Conservation (phyloP, 2,888 invertebrate species). For the Drosophila nigricruria region DNA sequence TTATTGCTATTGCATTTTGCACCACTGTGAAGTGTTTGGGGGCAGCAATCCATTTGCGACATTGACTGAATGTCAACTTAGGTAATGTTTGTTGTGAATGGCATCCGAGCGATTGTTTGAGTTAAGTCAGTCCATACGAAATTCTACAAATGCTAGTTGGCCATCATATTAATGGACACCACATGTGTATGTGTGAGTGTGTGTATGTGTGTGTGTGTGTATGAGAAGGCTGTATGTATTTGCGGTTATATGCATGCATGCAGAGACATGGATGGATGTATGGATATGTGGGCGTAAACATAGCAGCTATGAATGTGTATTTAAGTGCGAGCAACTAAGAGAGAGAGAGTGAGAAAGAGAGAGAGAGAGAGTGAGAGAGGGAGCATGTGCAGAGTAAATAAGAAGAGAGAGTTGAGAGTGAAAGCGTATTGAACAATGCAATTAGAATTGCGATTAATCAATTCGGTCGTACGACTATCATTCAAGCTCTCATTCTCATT, state of each 20-base stretch:
- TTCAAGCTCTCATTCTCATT: background rate
- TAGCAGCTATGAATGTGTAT: background rate
- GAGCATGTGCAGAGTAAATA: slow-evolving; percentile 5
- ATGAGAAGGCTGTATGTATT: background rate
- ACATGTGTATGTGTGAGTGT: slow-evolving; percentile 7
- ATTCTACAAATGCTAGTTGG: slow-evolving; percentile 46
- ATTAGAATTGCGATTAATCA: slow-evolving; percentile 52
- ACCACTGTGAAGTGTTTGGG: slow-evolving; percentile 23
- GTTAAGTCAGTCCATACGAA: slow-evolving; percentile 17
- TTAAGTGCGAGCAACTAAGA: background rate
- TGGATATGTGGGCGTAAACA: slow-evolving; percentile 16
- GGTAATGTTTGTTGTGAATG: slow-evolving; percentile 44
- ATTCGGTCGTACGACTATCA: slow-evolving; percentile 27
- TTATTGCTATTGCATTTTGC: background rate
- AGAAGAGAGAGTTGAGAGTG: background rate
- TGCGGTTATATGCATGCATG: slow-evolving; percentile 10
- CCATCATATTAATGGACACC: slow-evolving; percentile 60
- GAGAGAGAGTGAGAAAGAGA: background rate
- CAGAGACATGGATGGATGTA: slow-evolving; percentile 4
- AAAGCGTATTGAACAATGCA: slow-evolving; percentile 34
- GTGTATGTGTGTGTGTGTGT: slow-evolving; percentile 4
- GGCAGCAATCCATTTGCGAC: slow-evolving; percentile 48
- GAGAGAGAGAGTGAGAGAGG: background rate
- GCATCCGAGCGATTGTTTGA: slow-evolving; percentile 21
- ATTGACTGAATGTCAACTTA: slow-evolving; percentile 45